Evolutionary conservation across 2,888 invertebrate species (phyloP), one percentile per base, ranked within the genome.

Genomic region (Coelopa pilipes): DNA sequence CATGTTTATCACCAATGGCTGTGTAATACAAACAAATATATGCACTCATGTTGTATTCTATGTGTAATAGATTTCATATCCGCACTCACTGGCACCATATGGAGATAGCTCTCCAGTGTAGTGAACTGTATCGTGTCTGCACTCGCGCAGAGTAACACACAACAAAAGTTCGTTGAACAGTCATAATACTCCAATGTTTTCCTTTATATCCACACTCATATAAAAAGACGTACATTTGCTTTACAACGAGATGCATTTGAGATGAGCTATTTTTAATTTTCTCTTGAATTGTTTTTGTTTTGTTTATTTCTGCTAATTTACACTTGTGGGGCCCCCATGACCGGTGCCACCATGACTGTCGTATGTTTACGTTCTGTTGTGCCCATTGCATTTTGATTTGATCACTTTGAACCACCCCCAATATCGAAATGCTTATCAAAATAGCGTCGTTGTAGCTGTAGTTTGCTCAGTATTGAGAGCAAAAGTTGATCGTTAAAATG

Each of bases 111-210:
- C 50, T 66, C 66, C 49, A 66, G 50, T 13, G 50, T 19, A 19
- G 47, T 47, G 21, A 47, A 66, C 15, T 50, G 50, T 21, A 24
- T 24, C 34, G 55, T 68, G 45, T 50, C n/a, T 59, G 5, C 45
- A 55, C 24, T 45, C 55, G 46, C 11, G 17, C 59, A 47, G 46
- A 59, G 46, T 71, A 71, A 65, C 15, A 11, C 21, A 46, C 47
- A 62, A 50, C 71, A 50, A 74, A 75, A 77, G 76, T 77, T 76
- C 77, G 73, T 77, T 77, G 76, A 76, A 76, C 76, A 76, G n/a
- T 45, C 53, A 73, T 68, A 70, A 75, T 50, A 45, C 70, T 50
- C 55, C 46, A 50, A 65, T 71, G 63, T 24, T 68, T 75, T 76
- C 71, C n/a, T n/a, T 60, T 81, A 81, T 34, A 1, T 34, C 34